Percentiles rank a stretch among this genome's conserved stretches.
Conservation (phyloP, 2,797 vertebrate species). For the Artibeus jamaicensis region DNA sequence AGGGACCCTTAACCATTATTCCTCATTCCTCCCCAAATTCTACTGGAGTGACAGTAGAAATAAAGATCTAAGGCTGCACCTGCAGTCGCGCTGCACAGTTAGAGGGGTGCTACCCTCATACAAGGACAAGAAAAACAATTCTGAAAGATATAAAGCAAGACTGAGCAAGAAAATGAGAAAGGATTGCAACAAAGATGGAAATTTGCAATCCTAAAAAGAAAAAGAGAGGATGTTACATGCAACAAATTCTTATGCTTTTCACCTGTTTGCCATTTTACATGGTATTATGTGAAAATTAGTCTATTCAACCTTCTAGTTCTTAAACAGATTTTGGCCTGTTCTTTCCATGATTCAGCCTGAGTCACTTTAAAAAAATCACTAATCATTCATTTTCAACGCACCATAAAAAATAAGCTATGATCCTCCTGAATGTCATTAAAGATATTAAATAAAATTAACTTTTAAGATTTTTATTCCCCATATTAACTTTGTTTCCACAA, state of each 20-base stretch:
- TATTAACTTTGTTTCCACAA: neutral
- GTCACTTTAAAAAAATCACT: neutral
- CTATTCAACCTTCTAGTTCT: neutral
- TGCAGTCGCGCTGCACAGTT: neutral
- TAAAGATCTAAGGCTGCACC: neutral
- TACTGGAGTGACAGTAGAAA: neutral
- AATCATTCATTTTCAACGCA: neutral
- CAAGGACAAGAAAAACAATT: neutral
- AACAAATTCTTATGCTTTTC: neutral
- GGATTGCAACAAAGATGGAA: neutral
- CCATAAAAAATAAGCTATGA: neutral
- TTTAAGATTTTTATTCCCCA: neutral
- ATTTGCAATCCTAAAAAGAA: neutral
- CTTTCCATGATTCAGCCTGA: neutral
- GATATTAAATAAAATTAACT: constrained; percentile 15
- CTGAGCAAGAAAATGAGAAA: neutral
- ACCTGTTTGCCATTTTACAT: neutral
- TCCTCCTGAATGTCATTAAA: neutral
- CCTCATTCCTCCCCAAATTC: neutral
- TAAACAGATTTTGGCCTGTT: neutral
- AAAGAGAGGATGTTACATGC: neutral
- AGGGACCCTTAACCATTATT: neutral
- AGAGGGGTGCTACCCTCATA: neutral
- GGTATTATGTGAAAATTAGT: neutral
- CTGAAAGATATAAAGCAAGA: neutral